These are phyloP conservation scores for Strigops habroptila DNA, from an alignment of 2,113 vertebrate species.

Conservation along the genomic window DNA sequence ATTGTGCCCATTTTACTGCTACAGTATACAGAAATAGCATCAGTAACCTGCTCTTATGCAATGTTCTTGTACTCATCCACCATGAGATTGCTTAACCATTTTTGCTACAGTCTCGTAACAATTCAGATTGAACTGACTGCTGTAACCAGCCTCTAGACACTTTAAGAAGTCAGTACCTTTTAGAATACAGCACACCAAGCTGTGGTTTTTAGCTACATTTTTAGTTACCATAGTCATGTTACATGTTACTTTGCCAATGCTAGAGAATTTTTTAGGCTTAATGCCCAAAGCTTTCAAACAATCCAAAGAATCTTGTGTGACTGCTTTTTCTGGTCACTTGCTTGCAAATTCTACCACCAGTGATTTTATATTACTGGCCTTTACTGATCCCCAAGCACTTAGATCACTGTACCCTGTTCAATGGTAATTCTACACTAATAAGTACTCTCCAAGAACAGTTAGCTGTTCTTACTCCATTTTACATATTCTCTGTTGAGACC, in stretches of 20 bases:
- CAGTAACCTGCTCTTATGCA: neutral
- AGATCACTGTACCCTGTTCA: neutral
- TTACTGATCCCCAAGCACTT: neutral
- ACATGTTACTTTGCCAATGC: neutral
- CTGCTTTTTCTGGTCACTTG: neutral
- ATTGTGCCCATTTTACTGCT: neutral
- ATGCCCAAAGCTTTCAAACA: neutral
- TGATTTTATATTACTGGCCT: neutral
- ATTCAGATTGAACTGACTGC: neutral
- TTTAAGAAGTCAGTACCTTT: neutral
- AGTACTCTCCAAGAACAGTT: neutral
- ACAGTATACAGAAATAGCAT: rapidly evolving
- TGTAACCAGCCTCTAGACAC: neutral
- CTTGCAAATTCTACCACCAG: neutral
- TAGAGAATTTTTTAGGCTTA: neutral
- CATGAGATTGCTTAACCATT: neutral
- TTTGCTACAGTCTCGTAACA: neutral
- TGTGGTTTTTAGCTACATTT: neutral
- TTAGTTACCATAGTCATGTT: neutral
- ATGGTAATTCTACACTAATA: neutral
- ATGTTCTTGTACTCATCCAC: neutral
- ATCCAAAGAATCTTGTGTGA: neutral
- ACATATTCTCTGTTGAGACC: neutral
- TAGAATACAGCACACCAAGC: neutral
- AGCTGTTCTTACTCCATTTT: neutral